Conservation (phyloP, 2,888 invertebrate genomes). For the Acleris holmiana region DNA sequence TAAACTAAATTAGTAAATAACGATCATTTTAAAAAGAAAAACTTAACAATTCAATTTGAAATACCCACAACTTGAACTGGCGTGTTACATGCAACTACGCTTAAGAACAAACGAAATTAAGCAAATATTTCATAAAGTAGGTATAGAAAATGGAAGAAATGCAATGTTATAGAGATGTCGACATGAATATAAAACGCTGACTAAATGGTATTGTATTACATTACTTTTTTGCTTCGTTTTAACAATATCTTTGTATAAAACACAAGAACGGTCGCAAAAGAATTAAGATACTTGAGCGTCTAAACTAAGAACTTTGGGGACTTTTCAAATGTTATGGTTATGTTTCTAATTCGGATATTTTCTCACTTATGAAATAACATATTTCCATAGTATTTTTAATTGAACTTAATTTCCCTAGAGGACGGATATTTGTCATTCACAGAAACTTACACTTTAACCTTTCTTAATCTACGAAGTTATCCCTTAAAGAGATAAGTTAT, state of each 20-base stretch:
- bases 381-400: not conserved
- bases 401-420: no score
- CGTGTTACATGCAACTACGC: slow-evolving; percentile 47
- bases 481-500: no score
- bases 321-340: not conserved
- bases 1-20: not conserved
- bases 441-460: no score
- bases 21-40: not conserved
- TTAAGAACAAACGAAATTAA: slow-evolving; percentile 26
- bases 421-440: no score
- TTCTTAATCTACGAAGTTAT: no score
- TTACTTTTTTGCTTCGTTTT: not conserved
- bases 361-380: not conserved
- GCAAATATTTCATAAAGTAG: slow-evolving; percentile 16
- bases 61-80: slow-evolving; percentile 35
- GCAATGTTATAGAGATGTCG: slow-evolving; percentile 1
- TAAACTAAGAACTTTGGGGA: not conserved
- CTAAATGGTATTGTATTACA: not conserved
- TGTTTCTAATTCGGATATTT: not conserved
- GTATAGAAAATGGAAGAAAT: slow-evolving; percentile 4
- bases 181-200: not conserved
- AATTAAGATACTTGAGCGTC: not conserved
- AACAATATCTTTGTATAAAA: not conserved
- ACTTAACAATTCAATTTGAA: slow-evolving; percentile 13
- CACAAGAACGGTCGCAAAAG: not conserved